Evolutionary conservation across 2,113 vertebrate genomes (phyloP).

Genomic region (Craseonycteris thonglongyai): DNA sequence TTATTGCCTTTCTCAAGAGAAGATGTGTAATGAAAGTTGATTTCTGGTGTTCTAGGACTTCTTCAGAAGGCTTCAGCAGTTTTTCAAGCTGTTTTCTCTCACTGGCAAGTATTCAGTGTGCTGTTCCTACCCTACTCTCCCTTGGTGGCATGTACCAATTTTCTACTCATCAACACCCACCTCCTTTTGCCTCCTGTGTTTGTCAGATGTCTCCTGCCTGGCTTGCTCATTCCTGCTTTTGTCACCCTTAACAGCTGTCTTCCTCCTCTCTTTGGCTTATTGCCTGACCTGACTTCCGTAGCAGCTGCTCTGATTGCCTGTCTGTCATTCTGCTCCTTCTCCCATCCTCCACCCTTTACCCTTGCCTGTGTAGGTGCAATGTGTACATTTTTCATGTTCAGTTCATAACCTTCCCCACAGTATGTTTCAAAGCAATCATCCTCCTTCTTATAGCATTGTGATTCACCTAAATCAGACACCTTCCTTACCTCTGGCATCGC

Average conservation of each 20-base stretch:
- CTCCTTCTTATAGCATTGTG: background rate
- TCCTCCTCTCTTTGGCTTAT: constrained; percentile 35
- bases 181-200: constrained; percentile 33
- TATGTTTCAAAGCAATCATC: background rate
- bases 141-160: background rate
- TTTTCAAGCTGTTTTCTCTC: background rate
- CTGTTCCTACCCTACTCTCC: background rate
- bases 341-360: background rate
- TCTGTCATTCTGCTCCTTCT: background rate
- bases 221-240: constrained; percentile 28
- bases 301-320: constrained; percentile 22
- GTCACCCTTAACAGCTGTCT: constrained; percentile 40
- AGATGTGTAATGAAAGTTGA: background rate
- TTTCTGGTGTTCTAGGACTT: background rate
- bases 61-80: background rate
- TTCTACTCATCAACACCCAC: background rate
- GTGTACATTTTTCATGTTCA: background rate
- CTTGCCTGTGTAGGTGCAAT: background rate
- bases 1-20: background rate
- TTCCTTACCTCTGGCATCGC: background rate
- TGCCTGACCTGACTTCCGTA: constrained; percentile 46
- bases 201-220: constrained; percentile 27
- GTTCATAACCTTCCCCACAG: background rate
- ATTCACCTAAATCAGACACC: background rate
- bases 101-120: background rate